phyloP scores from a whole-genome alignment of 1,140 invertebrate genomes.

The Conopomorpha cramerella region DNA sequence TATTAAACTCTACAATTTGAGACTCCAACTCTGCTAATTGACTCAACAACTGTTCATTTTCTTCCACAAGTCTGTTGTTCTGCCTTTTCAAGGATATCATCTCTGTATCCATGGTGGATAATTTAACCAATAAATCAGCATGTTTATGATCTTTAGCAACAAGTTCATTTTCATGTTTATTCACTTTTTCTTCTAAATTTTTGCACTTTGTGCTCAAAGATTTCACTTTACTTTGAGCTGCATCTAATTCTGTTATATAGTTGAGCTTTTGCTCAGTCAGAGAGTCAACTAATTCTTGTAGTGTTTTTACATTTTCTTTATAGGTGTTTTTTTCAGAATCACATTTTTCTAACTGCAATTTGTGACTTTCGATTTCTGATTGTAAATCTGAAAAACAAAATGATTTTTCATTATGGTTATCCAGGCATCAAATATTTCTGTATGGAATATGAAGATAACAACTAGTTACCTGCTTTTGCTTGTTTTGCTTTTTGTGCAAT shows the following conservation, averaged over 20 bases:
- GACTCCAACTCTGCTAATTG: conserved; percentile 66
- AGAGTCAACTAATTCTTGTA: conserved; percentile 67
- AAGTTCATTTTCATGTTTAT: conserved; percentile 25
- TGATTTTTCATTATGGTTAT: conserved; percentile 6
- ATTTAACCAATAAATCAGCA: conserved; percentile 17
- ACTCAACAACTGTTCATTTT: conserved; percentile 67
- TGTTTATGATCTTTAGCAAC: conserved; percentile 23
- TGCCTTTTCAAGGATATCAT: conserved; percentile 47
- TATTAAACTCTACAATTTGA: conserved; percentile 51
- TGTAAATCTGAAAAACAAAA: conserved; percentile 24
- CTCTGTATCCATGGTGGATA: conserved; percentile 42
- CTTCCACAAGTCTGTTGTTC: conserved; percentile 60
- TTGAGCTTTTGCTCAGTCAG: conserved; percentile 70
- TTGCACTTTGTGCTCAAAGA: conserved; percentile 23
- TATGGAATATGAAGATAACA: conserved; percentile 2
- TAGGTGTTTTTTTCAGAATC: conserved; percentile 41
- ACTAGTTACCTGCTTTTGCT: conserved; percentile 62
- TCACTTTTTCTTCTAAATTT: conserved; percentile 28
- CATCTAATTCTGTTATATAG: conserved; percentile 62
- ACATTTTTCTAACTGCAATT: conserved; percentile 32
- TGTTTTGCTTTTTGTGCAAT: conserved; percentile 72
- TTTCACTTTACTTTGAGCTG: conserved; percentile 30
- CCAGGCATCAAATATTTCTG: conserved; percentile 9
- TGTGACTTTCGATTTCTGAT: conserved; percentile 27
- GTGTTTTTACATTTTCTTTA: conserved; percentile 50